Evolutionary conservation across 2,888 invertebrate species (phyloP).

Genomic region (Papilio gigon): DNA sequence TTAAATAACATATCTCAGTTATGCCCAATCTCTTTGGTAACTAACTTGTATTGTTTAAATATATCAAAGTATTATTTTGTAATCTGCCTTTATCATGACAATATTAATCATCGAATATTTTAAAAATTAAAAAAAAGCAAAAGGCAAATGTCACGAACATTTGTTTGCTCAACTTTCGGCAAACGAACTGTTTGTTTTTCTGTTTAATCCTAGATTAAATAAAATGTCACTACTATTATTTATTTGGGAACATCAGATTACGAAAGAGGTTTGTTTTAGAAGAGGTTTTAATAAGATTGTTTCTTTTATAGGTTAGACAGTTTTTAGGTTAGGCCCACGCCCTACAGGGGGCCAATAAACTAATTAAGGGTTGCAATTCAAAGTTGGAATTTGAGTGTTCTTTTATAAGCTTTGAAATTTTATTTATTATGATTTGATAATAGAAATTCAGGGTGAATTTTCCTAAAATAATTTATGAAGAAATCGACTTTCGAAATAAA

Average conservation of each 20-base stretch:
- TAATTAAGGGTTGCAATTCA: too few relatives aligned
- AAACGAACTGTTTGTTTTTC: not conserved
- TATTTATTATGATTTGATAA: too few relatives aligned
- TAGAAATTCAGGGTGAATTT: too few relatives aligned
- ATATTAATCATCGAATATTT: not conserved
- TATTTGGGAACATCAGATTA: not conserved
- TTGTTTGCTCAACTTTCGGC: slow-evolving; percentile 13
- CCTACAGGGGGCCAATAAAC: too few relatives aligned
- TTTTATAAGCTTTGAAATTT: too few relatives aligned
- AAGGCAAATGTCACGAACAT: slow-evolving; percentile 7
- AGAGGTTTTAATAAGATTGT: too few relatives aligned
- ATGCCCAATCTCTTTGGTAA: not conserved
- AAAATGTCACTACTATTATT: not conserved
- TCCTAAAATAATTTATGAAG: too few relatives aligned
- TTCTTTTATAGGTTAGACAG: too few relatives aligned
- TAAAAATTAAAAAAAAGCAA: not conserved
- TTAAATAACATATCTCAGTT: too few relatives aligned
- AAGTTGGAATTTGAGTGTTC: too few relatives aligned
- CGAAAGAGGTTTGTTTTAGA: not conserved
- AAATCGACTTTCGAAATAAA: too few relatives aligned
- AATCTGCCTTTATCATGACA: not conserved
- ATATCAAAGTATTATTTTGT: not conserved
- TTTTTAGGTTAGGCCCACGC: too few relatives aligned
- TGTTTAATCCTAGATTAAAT: not conserved
- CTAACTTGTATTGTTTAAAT: not conserved